Evolutionary conservation across 1,140 invertebrate species (phyloP).

Genomic region (Helicorthomorpha holstii): DNA sequence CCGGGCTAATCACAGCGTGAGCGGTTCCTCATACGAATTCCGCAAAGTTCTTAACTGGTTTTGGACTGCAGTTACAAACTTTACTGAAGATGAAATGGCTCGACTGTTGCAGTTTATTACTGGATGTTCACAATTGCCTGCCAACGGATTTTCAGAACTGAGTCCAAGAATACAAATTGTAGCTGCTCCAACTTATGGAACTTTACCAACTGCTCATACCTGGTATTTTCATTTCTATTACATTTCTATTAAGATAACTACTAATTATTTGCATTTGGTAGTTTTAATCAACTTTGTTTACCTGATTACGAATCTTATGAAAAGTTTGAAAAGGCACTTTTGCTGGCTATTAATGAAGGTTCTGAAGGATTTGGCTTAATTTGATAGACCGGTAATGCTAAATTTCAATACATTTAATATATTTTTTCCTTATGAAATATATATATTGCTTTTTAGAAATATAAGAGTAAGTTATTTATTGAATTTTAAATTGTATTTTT

Average conservation of each 20-base stretch:
- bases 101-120: conserved; percentile 87
- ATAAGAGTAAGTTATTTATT: too few species aligned
- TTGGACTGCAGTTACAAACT: conserved; percentile 81
- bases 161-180: conserved; percentile 82
- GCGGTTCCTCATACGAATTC: conserved; percentile 66
- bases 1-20: conserved; percentile 67
- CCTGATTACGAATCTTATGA: conserved; percentile 89
- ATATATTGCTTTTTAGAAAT: too few species aligned
- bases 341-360: conserved; percentile 85
- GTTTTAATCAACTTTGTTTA: conserved; percentile 89
- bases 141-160: conserved; percentile 70
- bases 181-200: conserved; percentile 70
- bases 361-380: conserved; percentile 85
- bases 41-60: conserved; percentile 76
- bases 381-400: conserved; percentile 13
- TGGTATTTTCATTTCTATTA: conserved; percentile 36
- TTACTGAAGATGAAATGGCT: conserved; percentile 84
- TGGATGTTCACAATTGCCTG: conserved; percentile 69
- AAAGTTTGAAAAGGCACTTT: conserved; percentile 72
- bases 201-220: conserved; percentile 80
- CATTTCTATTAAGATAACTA: neutral
- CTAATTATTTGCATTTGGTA: conserved; percentile 36
- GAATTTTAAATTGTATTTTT: too few species aligned
- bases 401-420: too few species aligned
- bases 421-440: too few species aligned